A percentile compares a stretch with the other conserved stretches of the same genome.
Evolutionary conservation across 2,797 vertebrate species (phyloP).

Genomic region (Notolabrus celidotus): DNA sequence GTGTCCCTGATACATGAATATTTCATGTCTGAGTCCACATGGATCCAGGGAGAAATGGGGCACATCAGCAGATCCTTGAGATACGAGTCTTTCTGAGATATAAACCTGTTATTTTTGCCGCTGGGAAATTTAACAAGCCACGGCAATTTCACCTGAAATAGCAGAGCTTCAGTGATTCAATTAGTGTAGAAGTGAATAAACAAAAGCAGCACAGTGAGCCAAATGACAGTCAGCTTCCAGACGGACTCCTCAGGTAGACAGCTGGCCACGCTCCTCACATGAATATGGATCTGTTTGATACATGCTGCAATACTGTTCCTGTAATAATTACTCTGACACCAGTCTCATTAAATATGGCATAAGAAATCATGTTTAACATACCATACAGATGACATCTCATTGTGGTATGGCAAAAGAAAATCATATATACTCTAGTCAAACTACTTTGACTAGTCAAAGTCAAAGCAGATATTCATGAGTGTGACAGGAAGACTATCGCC

Average conservation of each 20-base stretch:
- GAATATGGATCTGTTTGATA: slow-evolving; percentile 34
- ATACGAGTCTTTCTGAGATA: slow-evolving; percentile 21
- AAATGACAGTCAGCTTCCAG: slow-evolving; percentile 30
- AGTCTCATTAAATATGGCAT: slow-evolving; percentile 14
- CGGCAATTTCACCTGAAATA: slow-evolving; percentile 45
- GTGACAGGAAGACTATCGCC: slow-evolving; percentile 11
- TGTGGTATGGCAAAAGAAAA: background rate
- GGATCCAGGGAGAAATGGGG: slow-evolving; percentile 47
- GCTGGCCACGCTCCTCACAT: slow-evolving; percentile 24
- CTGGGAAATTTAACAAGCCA: slow-evolving; percentile 60
- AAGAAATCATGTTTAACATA: slow-evolving; percentile 3
- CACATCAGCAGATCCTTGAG: slow-evolving; percentile 53
- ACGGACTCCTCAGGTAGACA: slow-evolving; percentile 46
- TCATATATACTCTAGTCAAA: background rate
- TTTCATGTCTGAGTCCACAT: slow-evolving; percentile 44
- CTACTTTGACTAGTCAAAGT: too few relatives aligned
- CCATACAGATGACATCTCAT: background rate
- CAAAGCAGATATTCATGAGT: slow-evolving; percentile 11
- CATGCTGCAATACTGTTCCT: background rate
- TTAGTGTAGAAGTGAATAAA: slow-evolving; percentile 56
- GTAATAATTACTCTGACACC: slow-evolving; percentile 19
- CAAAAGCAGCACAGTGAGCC: slow-evolving; percentile 45
- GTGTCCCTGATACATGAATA: slow-evolving; percentile 43
- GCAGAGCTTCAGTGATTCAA: slow-evolving; percentile 52
- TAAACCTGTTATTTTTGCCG: slow-evolving; percentile 57